Percentiles rank a stretch among this genome's conserved stretches.
phyloP scores from a whole-genome alignment of 2,888 invertebrate species.

The Nysson spinosus region DNA sequence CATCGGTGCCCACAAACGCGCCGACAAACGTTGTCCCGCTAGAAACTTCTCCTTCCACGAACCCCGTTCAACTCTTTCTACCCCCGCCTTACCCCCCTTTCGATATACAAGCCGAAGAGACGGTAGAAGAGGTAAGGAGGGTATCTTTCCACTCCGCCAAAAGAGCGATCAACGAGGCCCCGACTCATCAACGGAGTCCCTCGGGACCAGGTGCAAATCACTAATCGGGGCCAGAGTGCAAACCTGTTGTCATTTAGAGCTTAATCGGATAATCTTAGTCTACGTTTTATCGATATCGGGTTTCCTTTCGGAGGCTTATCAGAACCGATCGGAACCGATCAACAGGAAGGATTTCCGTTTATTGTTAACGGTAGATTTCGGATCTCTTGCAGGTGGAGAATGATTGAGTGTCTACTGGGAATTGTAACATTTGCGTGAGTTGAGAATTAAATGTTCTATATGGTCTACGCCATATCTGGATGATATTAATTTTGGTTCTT shows the following conservation, averaged over 20 bases:
- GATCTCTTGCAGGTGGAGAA: too few species aligned
- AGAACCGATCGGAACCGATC: too few species aligned
- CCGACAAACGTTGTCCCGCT: slow-evolving; percentile 76
- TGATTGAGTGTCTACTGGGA: too few species aligned
- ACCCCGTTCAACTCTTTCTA: slow-evolving; percentile 42
- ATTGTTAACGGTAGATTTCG: too few species aligned
- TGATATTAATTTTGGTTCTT: too few species aligned
- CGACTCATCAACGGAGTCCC: slow-evolving; percentile 26
- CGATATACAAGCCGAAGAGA: slow-evolving; percentile 21
- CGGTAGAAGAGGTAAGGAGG: slow-evolving; percentile 5
- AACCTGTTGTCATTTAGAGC: background rate
- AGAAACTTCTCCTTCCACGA: slow-evolving; percentile 59
- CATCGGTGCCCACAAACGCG: slow-evolving; percentile 73
- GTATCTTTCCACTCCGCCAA: slow-evolving; percentile 8
- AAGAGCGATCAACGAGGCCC: slow-evolving; percentile 26
- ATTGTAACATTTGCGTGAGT: too few species aligned
- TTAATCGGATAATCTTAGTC: background rate
- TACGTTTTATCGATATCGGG: too few species aligned
- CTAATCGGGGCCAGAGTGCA: slow-evolving; percentile 7
- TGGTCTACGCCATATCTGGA: too few species aligned
- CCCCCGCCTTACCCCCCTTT: too few species aligned
- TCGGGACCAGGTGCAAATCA: slow-evolving; percentile 64
- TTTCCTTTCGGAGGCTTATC: too few species aligned
- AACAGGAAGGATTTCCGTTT: too few species aligned
- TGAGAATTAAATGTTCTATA: too few species aligned